phyloP scores from a whole-genome alignment of 2,113 vertebrate species.

The Noctilio leporinus region DNA sequence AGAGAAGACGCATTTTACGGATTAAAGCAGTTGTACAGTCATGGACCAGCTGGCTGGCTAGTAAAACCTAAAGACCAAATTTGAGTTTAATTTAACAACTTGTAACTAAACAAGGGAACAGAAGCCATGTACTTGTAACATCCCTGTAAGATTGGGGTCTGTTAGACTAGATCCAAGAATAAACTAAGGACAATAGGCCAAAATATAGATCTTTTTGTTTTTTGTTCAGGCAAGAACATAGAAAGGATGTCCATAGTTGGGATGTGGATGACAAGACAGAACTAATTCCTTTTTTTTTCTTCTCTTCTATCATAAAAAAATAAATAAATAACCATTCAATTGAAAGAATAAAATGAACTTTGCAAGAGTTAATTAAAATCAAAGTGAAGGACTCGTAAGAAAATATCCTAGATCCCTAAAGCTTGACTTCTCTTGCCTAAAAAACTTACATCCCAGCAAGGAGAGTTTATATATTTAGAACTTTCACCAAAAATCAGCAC shows the following conservation, averaged over 20 bases:
- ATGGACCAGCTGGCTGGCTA: background rate
- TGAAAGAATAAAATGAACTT: background rate
- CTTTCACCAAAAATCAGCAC: background rate
- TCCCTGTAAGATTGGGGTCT: background rate
- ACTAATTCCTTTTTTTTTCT: background rate
- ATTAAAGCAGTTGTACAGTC: background rate
- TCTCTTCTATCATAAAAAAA: background rate
- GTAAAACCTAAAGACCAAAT: background rate
- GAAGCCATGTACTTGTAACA: background rate
- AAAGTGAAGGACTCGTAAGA: background rate
- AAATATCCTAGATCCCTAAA: background rate
- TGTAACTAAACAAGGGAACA: background rate
- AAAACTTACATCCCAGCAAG: background rate
- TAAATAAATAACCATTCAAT: background rate
- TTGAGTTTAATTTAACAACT: slow-evolving; percentile 5
- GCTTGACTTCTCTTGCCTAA: background rate
- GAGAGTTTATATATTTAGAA: background rate
- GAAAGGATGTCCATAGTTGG: background rate
- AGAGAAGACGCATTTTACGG: background rate
- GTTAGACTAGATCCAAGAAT: background rate
- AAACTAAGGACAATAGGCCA: background rate
- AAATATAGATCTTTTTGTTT: background rate
- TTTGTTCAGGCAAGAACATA: background rate
- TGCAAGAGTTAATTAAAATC: background rate
- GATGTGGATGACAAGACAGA: background rate